Conservation (phyloP, 2,797 vertebrate genomes). For the Oreonectes daqikongensis region DNA sequence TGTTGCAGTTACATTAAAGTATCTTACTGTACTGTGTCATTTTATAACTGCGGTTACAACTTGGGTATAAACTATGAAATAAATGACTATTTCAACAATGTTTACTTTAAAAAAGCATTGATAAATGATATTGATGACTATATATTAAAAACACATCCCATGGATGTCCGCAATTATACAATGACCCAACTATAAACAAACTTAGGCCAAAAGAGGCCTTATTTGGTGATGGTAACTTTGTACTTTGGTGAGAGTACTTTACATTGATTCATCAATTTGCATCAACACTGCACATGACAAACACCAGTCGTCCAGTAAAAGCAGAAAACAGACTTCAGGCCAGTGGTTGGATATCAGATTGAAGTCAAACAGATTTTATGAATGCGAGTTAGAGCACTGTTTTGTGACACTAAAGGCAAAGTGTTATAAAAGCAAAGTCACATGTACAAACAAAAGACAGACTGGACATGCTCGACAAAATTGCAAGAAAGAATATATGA, state of each 20-base stretch:
- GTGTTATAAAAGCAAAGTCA: slow-evolving; percentile 15
- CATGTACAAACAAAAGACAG: slow-evolving; percentile 39
- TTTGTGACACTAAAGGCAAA: slow-evolving; percentile 28
- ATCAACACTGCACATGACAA: background rate
- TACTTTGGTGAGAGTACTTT: background rate
- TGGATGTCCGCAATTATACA: too few species aligned
- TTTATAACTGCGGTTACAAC: too few species aligned
- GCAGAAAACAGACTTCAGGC: slow-evolving; percentile 37
- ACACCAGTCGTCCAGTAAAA: background rate
- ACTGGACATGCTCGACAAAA: slow-evolving; percentile 61
- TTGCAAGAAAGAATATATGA: slow-evolving; percentile 55
- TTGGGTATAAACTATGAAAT: too few species aligned
- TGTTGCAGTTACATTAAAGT: too few species aligned
- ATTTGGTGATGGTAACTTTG: background rate
- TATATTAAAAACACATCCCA: too few species aligned
- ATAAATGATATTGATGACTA: too few species aligned
- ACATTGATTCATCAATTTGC: background rate
- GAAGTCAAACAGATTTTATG: slow-evolving; percentile 51
- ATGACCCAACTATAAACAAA: background rate
- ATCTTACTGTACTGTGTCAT: too few species aligned
- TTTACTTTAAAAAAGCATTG: too few species aligned
- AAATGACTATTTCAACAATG: too few species aligned
- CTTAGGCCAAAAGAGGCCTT: background rate
- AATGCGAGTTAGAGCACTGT: background rate
- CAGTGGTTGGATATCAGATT: slow-evolving; percentile 50